Evolutionary conservation across 2,888 invertebrate genomes (phyloP), one percentile per base, ranked within the genome.

Genomic region (Chymomyza procnemis): DNA sequence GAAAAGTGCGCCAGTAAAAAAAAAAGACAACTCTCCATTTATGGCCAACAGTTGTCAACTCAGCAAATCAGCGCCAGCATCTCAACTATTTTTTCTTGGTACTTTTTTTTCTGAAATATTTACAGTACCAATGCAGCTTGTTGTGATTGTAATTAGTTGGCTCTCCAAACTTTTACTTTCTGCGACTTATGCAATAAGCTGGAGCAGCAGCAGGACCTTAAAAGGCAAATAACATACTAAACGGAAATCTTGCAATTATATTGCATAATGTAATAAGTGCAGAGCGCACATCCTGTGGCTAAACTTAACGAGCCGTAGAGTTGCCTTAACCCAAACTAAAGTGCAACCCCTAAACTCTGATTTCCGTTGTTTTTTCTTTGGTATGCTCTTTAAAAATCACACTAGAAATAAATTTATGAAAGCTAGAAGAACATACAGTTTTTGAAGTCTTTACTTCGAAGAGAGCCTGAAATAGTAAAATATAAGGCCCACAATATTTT

Each of bases 41-140:
- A 78, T 75, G 75, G 72, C 50, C 57, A 66, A 67, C 61, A 41
- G 16, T 64, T 76, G 73, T 73, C 76, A 71, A 61, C 68, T 41
- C n/a, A n/a, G 67, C 61, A 68, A 67, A 66, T 75, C 71, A 73
- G 66, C 66, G 69, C 50, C 50, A 57, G 34, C 34, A 41, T 12
- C 34, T 41, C 34, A 41, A 12, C 34, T 41, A 41, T 41, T 41
- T 34, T 41, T 41, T 41, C 12, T 41, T 12, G 12, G 34, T 41
- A 41, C 34, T 9, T 41, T 41, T 41, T 41, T 5, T 41, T 41
- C 3, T 41, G 34, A 1, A 41, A 9, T 9, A 12, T 41, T 41
- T 41, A 12, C 34, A 12, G 34, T 18, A 57, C 14, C 26, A 26
- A 26, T 48, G 22, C 60, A 9, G 58, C 21, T 58, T n/a, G 1